Conservation (phyloP, 1,140 invertebrate species). For the Cyphomyrmex costatus region DNA sequence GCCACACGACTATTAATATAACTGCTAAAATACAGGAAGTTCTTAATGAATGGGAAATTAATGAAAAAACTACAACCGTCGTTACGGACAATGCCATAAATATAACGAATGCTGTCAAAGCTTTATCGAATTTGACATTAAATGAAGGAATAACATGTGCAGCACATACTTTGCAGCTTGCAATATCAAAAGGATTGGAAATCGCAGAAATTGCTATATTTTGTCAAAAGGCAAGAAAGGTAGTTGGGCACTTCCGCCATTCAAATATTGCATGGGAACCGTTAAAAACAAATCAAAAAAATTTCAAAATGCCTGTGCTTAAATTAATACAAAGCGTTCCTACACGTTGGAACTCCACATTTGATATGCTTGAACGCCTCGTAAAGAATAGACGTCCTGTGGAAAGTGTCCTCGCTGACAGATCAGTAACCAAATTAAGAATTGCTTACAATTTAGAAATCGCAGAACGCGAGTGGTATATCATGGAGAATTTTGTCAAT, state of each 20-base stretch:
- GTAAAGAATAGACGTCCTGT: not conserved
- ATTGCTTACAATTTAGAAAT: not conserved
- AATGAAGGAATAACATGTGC: too few relatives aligned
- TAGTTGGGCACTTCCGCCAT: not conserved
- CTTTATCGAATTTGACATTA: too few relatives aligned
- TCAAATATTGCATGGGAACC: not conserved
- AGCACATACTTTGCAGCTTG: too few relatives aligned
- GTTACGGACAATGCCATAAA: too few relatives aligned
- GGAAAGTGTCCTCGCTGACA: slow-evolving; percentile 7
- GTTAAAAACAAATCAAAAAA: not conserved
- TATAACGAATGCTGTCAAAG: too few relatives aligned
- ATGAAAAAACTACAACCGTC: too few relatives aligned
- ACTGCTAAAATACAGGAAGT: too few relatives aligned
- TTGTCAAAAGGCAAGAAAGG: not conserved
- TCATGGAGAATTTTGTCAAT: not conserved
- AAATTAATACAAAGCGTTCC: not conserved
- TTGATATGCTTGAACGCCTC: not conserved
- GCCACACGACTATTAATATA: too few relatives aligned
- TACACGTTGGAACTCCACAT: slow-evolving; percentile 8
- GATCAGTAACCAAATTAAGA: not conserved
- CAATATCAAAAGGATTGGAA: too few relatives aligned
- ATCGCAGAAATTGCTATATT: not conserved
- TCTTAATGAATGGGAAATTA: too few relatives aligned
- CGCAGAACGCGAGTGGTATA: not conserved
- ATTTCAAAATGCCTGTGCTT: not conserved